Base-by-base conservation (phyloP, 2,888 invertebrate species). In the Leptopilina syphax region DNA sequence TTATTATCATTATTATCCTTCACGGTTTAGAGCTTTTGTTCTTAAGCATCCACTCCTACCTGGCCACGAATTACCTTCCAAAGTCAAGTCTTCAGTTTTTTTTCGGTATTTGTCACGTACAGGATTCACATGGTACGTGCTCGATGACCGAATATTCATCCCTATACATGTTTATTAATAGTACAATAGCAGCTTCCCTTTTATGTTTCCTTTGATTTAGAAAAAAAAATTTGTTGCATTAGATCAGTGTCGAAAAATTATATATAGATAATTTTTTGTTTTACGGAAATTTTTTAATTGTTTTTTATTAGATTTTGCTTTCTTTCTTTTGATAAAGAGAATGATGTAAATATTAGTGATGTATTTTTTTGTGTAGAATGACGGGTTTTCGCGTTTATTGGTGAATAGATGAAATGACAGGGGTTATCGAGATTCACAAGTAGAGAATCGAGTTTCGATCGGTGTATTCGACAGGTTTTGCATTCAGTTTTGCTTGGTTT, bases 31-130 rank as follows among this genome's bases (percentile, higher is more conserved):
- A 13, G 70, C 44, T 70, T 78, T 78, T 70, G 78, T 63, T 63
- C 12, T 78, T 60, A 18, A 70, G 70, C 18, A 70, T 47, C 70
- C 60, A 68, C 63, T 78, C 13, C n/a, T 18, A 63, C 50, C 13
- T 78, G 65, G 78, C 60, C 70, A 73, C 78, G 78, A 78, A 77
- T 78, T 78, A 57, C 63, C 68, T 44, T 27, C 70, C 65, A 34
- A 78, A 78, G 78, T 78, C 78, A 70, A 70, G 70, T 63, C 47
- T 9, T 24, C 9, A 44, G 8, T 50, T 12, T 77, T 78, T 66
- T 78, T 78, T 70, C 18, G 44, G 47, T 47, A 47, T 63, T 70
- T 41, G 70, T 78, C 70, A 78, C 78, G 78, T 78, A 63, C 70
- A 27, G 41, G 13, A 24, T 24, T 60, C 50, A 66, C 65, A 65